These are phyloP conservation scores for Salvelinus sp. DNA, from an alignment of 2,113 vertebrate species.

Conservation along the genomic window DNA sequence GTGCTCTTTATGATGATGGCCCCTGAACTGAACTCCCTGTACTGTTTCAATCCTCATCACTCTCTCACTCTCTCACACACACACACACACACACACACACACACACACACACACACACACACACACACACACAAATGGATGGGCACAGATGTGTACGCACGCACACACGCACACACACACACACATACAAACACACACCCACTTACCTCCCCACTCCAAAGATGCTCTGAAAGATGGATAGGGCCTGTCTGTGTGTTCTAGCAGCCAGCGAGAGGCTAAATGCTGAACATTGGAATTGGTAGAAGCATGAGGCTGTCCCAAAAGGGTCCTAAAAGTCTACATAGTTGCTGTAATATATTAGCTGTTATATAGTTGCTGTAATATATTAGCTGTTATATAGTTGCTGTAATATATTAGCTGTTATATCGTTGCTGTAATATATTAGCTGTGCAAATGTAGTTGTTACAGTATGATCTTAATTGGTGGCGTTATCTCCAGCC, in stretches of 20 bases:
- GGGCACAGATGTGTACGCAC: no score
- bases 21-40: neutral
- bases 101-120: neutral
- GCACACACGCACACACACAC: neutral
- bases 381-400: no score
- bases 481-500: neutral
- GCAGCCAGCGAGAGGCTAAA: no score
- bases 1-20: neutral
- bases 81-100: conserved; percentile 1
- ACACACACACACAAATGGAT: neutral
- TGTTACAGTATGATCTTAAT: neutral
- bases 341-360: neutral
- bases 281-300: no score
- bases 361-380: no score
- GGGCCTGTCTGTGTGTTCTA: no score
- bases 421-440: neutral
- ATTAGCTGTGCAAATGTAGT: neutral
- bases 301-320: neutral
- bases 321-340: neutral
- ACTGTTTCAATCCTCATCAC: neutral
- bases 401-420: no score
- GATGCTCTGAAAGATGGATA: no score
- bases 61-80: neutral
- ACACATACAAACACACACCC: neutral
- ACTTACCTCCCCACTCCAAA: neutral